A percentile compares a stretch with the other conserved stretches of the same genome.
These are phyloP conservation scores for Drosophila sulfurigaster DNA, from an alignment of 1,140 invertebrate species.

Conservation along the genomic window DNA sequence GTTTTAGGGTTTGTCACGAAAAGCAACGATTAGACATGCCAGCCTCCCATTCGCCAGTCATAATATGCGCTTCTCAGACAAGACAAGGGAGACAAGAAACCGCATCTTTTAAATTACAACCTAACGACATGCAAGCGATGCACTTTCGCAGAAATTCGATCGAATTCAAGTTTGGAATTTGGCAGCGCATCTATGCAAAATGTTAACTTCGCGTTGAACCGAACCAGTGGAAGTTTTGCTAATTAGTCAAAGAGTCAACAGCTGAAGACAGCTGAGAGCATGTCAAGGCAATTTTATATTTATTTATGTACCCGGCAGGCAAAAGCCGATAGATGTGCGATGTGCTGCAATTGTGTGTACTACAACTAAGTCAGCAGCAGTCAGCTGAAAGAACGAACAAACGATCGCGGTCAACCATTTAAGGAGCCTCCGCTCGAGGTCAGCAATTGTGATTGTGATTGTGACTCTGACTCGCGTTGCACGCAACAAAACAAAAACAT, in stretches of 20 bases:
- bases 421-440: slow-evolving; percentile 64
- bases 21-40: slow-evolving; percentile 14
- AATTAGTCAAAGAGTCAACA: slow-evolving; percentile 62
- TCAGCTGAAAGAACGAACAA: neutral
- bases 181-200: slow-evolving; percentile 43
- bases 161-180: neutral
- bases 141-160: slow-evolving; percentile 28
- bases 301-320: slow-evolving; percentile 32
- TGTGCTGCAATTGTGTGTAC: slow-evolving; percentile 31
- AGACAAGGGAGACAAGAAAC: neutral
- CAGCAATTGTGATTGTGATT: slow-evolving; percentile 52
- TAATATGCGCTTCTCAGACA: slow-evolving; percentile 16
- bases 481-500: slow-evolving; percentile 3
- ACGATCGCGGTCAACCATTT: slow-evolving; percentile 62
- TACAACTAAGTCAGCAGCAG: slow-evolving; percentile 46
- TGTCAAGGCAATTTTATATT: slow-evolving; percentile 64
- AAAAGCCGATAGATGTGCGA: slow-evolving; percentile 6
- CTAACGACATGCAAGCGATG: slow-evolving; percentile 9
- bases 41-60: slow-evolving; percentile 3
- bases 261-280: slow-evolving; percentile 73
- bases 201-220: slow-evolving; percentile 46
- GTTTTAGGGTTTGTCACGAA: slow-evolving; percentile 17
- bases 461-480: neutral
- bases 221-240: slow-evolving; percentile 57
- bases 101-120: slow-evolving; percentile 19